Evolutionary conservation across 1,140 invertebrate species (phyloP).

Genomic region (Elymnias hypermnestra): DNA sequence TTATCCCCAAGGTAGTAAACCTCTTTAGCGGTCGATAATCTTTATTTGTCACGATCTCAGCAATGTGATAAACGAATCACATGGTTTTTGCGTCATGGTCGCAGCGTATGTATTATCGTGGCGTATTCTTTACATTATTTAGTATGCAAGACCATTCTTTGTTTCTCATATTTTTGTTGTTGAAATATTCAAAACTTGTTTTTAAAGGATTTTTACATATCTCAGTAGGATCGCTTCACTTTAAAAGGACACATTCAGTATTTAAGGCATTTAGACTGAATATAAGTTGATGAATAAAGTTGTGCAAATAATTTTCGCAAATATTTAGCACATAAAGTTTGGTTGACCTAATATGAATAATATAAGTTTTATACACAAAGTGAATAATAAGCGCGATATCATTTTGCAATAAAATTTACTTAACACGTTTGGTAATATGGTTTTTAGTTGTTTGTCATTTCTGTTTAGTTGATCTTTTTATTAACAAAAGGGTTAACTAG

Average conservation of each 20-base stretch:
- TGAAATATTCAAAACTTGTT: conserved; percentile 19
- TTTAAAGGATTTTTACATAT: conserved; percentile 15
- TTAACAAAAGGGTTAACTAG: no score
- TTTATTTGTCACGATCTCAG: conserved; percentile 49
- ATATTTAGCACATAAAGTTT: no score
- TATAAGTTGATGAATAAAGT: no score
- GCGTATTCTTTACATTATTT: conserved; percentile 21
- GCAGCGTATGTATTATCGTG: conserved; percentile 24
- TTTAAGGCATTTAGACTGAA: background rate
- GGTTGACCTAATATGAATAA: no score
- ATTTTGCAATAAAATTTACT: no score
- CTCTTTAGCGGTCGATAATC: conserved; percentile 39
- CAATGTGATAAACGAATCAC: conserved; percentile 56
- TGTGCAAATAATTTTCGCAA: no score
- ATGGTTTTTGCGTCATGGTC: conserved; percentile 41
- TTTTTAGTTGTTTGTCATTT: no score
- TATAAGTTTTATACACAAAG: no score
- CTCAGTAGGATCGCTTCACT: background rate
- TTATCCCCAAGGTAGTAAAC: conserved; percentile 38
- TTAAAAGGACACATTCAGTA: conserved; percentile 2
- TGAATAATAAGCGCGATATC: no score
- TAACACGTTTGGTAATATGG: no score
- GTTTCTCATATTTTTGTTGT: conserved; percentile 9
- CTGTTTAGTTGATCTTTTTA: no score
- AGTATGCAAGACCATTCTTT: conserved; percentile 22